These are phyloP conservation scores for Clepsis dumicolana DNA, from an alignment of 2,888 invertebrate genomes.

Conservation along the genomic window DNA sequence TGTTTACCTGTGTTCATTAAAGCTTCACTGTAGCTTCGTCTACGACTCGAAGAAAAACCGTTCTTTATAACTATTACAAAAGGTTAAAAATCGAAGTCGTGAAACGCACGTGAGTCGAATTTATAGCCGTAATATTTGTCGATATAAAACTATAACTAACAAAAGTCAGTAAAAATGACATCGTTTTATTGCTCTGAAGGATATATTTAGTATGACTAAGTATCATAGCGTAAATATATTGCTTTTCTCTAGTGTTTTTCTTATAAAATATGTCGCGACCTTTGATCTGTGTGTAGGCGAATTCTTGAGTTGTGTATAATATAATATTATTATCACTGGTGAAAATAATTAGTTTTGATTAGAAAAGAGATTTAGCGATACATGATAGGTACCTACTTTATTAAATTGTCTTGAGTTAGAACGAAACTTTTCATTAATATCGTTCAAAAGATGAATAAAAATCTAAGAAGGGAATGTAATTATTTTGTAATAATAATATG, in stretches of 20 bases:
- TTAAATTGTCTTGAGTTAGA: neutral
- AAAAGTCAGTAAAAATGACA: slow-evolving; percentile 29
- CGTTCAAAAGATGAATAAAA: too few relatives aligned
- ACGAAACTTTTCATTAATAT: too few relatives aligned
- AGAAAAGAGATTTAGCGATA: neutral
- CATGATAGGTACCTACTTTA: too few relatives aligned
- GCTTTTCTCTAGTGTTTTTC: slow-evolving; percentile 1
- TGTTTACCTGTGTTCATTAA: slow-evolving; percentile 25
- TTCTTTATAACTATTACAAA: neutral
- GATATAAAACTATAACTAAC: slow-evolving; percentile 27
- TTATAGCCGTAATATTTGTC: neutral
- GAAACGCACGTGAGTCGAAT: neutral
- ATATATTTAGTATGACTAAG: slow-evolving; percentile 20
- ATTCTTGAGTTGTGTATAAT: neutral
- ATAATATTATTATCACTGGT: neutral
- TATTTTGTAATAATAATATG: too few relatives aligned
- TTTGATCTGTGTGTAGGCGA: neutral
- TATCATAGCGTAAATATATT: slow-evolving; percentile 1
- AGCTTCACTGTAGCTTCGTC: neutral
- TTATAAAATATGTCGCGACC: neutral
- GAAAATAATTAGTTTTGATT: neutral
- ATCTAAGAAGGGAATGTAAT: too few relatives aligned
- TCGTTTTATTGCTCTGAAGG: slow-evolving; percentile 20
- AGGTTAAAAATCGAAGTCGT: slow-evolving; percentile 13
- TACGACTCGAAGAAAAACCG: neutral